phyloP scores from a whole-genome alignment of 92 coral and sea anemone species.

The Phenganax subtilis region DNA sequence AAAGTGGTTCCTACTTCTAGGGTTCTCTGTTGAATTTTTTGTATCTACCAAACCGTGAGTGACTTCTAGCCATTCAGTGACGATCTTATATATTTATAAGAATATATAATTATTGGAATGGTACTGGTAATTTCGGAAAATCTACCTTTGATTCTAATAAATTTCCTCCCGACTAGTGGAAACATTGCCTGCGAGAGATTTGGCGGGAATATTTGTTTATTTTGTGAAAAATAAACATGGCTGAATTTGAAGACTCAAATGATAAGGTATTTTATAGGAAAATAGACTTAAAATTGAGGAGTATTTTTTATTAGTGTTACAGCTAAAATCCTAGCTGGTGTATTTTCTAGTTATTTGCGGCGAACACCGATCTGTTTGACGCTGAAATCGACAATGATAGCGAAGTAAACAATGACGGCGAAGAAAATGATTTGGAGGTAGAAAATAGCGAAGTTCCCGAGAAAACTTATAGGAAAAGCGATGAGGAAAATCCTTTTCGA shows the following conservation, averaged over 20 bases:
- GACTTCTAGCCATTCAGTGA: no score
- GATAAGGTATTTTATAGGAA: neutral
- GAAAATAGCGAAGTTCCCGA: constrained; percentile 20
- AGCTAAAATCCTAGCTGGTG: neutral
- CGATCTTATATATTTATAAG: no score
- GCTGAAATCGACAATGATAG: constrained; percentile 50
- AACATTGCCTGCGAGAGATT: constrained; percentile 4
- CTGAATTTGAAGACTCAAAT: neutral
- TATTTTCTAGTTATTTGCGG: constrained; percentile 29
- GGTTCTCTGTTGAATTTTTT: no score
- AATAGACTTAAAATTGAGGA: neutral
- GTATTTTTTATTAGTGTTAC: neutral
- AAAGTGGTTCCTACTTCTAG: no score
- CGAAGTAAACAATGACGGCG: constrained; percentile 1
- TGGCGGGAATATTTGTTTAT: constrained; percentile 14
- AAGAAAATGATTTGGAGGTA: neutral
- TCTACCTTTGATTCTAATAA: no score
- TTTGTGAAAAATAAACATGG: neutral
- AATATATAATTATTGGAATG: no score
- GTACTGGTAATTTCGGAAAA: no score
- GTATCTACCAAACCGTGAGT: no score
- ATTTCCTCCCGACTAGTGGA: neutral
- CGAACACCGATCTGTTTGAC: constrained; percentile 53
- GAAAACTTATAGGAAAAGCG: neutral
- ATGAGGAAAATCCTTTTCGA: constrained; percentile 29